Base-by-base conservation (phyloP, 2,797 vertebrate species). In the Malurus leucopterus region DNA sequence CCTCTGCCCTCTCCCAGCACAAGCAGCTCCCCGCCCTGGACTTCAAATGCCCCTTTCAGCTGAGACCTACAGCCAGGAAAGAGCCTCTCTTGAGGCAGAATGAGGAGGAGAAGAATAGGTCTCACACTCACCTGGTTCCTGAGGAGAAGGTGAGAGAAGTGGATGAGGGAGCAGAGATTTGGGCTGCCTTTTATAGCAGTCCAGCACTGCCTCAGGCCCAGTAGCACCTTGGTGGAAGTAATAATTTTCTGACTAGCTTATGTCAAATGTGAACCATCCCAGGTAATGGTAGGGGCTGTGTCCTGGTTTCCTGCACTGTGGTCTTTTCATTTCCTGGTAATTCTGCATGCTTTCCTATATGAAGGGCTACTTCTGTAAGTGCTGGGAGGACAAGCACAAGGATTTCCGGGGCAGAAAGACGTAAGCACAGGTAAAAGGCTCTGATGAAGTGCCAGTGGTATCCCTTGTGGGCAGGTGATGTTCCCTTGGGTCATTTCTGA, bases 381-480 rank as follows among this genome's bases (percentile, higher is more conserved):
- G 43, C 18, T 0, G 1, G 19, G 13, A 63, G 14, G n/a, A 57
- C 22, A 67, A 9, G 9, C 7, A 4, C 2, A 3, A 53, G 43
- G 23, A 47, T 51, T 91, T 72, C 50, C 12, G 0, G 65, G n/a
- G 4, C 17, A 30, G 20, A 43, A 41, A 21, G 4, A 51, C 15
- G 3, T 67, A 43, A 76, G 27, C 0, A 2, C 20, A 23, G 20
- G 36, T 6, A 47, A 41, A 72, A 82, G 6, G 13, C 34, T 62
- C 38, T 24, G 32, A 16, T 54, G 24, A 43, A 44, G 34, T 32
- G n/a, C 71, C 55, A 47, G 8, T 11, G 24, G 36, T 13, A 9
- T 59, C 29, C 11, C 1, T 9, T 59, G 41, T 15, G 34, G 40
- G 29, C 23, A 59, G 24, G 24, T 83, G 41, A 69, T 59, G 11